Evolutionary conservation across 2,113 vertebrate genomes (phyloP), one percentile per base, ranked within the genome.

Genomic region (Upupa epops): DNA sequence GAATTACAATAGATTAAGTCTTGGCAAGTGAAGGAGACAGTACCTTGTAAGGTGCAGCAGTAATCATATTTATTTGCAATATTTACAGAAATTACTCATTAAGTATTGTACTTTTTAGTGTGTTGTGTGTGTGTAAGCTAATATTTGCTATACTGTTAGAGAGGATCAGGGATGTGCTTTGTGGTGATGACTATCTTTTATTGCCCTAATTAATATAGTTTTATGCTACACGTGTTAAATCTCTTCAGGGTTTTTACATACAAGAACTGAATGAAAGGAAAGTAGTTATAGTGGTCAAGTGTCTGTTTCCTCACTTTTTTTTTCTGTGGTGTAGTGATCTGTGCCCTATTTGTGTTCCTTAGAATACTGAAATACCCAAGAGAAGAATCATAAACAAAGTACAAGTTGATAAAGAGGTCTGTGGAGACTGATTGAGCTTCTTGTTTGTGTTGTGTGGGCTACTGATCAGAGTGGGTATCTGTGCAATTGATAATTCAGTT

Each of bases 1-100:
- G 59, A 71, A 73, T 94, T 91, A 76, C 32, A 45, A 81, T 93
- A 88, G 48, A 94, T 94, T 88, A 89, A 80, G 65, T 90, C 79
- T 81, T 89, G 69, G 64, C 69, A 90, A 88, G 72, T 91, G 70
- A 69, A 76, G 92, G 80, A 83, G 18, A 59, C 58, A 66, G 92
- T 92, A 86, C 74, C 85, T 93, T 68, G 28, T 77, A 72, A 83
- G 34, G 68, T 92, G 68, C 56, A 71, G 26, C 58, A 80, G 54
- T 87, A 91, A 76, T 85, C 4, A 12, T 92, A 36, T 89, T 94
- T 74, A 80, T 87, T 66, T 6, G 37, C 86, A 66, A 54, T 89
- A 88, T 83, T 88, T 80, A 25, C 1, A 1, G 48, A 94, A 83
- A 74, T 85, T 88, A 16, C 51, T 61, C 28, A 61, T 76, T 92